Conservation (phyloP, 2,797 vertebrate species). For the Myotis vivesi region DNA sequence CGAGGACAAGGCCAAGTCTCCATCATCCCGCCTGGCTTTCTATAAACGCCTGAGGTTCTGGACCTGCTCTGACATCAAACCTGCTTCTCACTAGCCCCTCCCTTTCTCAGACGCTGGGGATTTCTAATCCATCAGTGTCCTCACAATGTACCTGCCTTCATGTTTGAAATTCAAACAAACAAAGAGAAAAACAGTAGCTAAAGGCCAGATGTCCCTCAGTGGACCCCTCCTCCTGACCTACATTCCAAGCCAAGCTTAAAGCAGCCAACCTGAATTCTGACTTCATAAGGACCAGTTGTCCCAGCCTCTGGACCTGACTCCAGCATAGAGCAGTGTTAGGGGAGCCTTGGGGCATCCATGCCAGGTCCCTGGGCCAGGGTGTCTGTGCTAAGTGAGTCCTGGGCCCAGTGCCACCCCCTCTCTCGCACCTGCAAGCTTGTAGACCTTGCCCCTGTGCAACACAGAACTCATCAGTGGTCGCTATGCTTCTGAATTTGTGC, state of each 20-base stretch:
- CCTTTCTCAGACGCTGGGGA: slow-evolving; percentile 85
- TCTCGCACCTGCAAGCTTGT: slow-evolving; percentile 56
- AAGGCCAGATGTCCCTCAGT: slow-evolving; percentile 6
- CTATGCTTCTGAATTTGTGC: slow-evolving; percentile 70
- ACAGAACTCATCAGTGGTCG: slow-evolving; percentile 65
- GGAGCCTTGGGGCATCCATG: slow-evolving; percentile 71
- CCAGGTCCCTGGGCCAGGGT: slow-evolving; percentile 76
- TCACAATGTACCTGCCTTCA: slow-evolving; percentile 69
- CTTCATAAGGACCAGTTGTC: slow-evolving; percentile 76
- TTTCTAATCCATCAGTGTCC: slow-evolving; percentile 82
- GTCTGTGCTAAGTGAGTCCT: slow-evolving; percentile 81
- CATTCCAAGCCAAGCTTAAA: slow-evolving; percentile 74
- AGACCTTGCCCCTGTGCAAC: slow-evolving; percentile 62
- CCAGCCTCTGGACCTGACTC: slow-evolving; percentile 79
- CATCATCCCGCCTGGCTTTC: slow-evolving; percentile 86
- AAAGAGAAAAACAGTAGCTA: not conserved
- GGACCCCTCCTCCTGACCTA: slow-evolving; percentile 57
- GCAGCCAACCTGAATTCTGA: slow-evolving; percentile 80
- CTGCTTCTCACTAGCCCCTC: slow-evolving; percentile 85
- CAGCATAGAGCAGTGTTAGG: slow-evolving; percentile 81
- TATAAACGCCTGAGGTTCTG: slow-evolving; percentile 93
- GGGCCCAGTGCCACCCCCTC: not conserved
- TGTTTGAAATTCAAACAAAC: slow-evolving; percentile 54
- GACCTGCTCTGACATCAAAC: slow-evolving; percentile 91
- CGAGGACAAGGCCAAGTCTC: slow-evolving; percentile 92